phyloP scores from a whole-genome alignment of 2,797 vertebrate genomes.

The Microcaecilia unicolor region DNA sequence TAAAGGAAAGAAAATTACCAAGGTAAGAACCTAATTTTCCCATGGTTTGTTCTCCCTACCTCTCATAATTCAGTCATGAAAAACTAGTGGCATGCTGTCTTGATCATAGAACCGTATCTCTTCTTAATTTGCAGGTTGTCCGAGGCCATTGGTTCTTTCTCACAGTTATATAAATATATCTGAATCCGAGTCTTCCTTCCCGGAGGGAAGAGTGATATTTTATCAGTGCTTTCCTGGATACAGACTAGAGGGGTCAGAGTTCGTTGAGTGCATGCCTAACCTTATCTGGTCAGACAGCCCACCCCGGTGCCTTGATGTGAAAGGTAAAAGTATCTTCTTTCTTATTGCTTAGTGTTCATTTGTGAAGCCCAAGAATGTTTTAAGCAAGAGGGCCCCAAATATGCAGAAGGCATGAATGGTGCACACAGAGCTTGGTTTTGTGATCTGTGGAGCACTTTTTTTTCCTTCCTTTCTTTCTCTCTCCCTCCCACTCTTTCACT shows the following conservation, averaged over 20 bases:
- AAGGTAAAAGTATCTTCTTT: slow-evolving; percentile 55
- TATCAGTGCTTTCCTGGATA: slow-evolving; percentile 75
- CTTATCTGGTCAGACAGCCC: slow-evolving; percentile 73
- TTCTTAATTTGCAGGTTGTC: slow-evolving; percentile 53
- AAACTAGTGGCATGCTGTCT: slow-evolving; percentile 4
- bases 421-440: no score
- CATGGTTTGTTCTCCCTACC: no score
- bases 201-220: slow-evolving; percentile 61
- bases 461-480: no score
- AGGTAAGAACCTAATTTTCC: no score
- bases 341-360: no score
- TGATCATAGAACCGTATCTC: slow-evolving; percentile 35
- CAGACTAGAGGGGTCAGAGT: slow-evolving; percentile 60
- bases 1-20: no score
- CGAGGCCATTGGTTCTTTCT: slow-evolving; percentile 61
- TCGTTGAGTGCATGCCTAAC: slow-evolving; percentile 70
- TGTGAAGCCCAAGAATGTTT: no score
- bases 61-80: no score
- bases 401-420: no score
- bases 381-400: no score
- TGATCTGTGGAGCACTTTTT: no score
- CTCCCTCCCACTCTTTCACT: no score
- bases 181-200: slow-evolving; percentile 62
- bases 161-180: slow-evolving; percentile 74
- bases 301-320: slow-evolving; percentile 74